These are phyloP conservation scores for Eira barbara DNA, from an alignment of 2,113 vertebrate genomes.

Conservation along the genomic window DNA sequence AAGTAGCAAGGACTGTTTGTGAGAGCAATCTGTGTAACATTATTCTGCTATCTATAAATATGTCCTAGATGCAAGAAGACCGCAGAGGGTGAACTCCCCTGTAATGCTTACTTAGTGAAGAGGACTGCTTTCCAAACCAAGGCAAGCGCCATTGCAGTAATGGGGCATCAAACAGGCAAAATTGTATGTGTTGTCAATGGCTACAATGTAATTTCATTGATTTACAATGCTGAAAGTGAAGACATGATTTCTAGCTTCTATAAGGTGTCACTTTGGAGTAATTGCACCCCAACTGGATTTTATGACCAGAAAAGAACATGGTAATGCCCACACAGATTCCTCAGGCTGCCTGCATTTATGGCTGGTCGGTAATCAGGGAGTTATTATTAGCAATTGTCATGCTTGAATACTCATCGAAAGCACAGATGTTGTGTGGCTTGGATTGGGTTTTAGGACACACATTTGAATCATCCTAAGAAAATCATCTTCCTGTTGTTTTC, in stretches of 20 bases:
- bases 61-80: conserved; percentile 27
- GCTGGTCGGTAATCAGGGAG: conserved; percentile 52
- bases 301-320: conserved; percentile 71
- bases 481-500: neutral
- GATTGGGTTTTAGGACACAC: neutral
- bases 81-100: neutral
- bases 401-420: conserved; percentile 14
- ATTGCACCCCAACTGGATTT: conserved; percentile 73
- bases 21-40: conserved; percentile 55
- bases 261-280: conserved; percentile 77
- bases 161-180: conserved; percentile 81
- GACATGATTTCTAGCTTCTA: conserved; percentile 76
- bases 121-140: conserved; percentile 55
- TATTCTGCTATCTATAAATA: conserved; percentile 63
- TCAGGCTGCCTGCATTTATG: neutral
- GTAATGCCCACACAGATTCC: conserved; percentile 1
- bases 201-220: conserved; percentile 83
- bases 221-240: conserved; percentile 78
- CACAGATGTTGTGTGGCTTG: neutral
- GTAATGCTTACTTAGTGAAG: conserved; percentile 35
- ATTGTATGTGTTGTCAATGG: conserved; percentile 79
- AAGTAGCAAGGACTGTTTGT: conserved; percentile 60
- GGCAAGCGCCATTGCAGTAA: conserved; percentile 63
- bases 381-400: conserved; percentile 43
- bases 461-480: conserved; percentile 9